Conservation (phyloP, 2,113 vertebrate species). For the Cebidichthys violaceus region DNA sequence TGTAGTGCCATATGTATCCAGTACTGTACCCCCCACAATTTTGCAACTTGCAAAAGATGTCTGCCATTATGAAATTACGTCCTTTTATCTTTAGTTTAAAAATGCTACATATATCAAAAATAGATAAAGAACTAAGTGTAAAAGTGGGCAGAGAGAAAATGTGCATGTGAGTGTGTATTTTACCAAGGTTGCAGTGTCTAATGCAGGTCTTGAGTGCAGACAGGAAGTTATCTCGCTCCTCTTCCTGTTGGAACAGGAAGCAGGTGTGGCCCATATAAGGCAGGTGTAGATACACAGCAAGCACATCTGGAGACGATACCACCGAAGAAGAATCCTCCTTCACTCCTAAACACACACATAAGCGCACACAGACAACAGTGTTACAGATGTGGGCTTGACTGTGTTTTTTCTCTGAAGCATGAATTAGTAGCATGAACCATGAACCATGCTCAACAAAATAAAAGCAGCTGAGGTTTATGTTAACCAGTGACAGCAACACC, state of each 20-base stretch:
- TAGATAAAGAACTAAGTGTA: not conserved
- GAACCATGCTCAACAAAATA: not conserved
- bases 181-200: slow-evolving; percentile 89
- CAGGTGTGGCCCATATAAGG: slow-evolving; percentile 86
- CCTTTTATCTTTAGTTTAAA: not conserved
- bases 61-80: not conserved
- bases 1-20: not conserved
- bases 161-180: not conserved
- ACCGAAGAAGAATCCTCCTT: slow-evolving; percentile 86
- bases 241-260: slow-evolving; percentile 86
- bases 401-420: not conserved
- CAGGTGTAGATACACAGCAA: slow-evolving; percentile 89
- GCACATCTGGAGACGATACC: slow-evolving; percentile 80
- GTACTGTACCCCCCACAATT: not conserved
- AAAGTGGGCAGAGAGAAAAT: not conserved
- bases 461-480: not conserved
- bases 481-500: not conserved
- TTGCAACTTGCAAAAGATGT: not conserved
- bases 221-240: slow-evolving; percentile 82
- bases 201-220: slow-evolving; percentile 87
- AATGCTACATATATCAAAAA: not conserved
- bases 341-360: slow-evolving; percentile 57
- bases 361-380: not conserved
- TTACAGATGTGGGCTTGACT: not conserved
- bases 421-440: not conserved